phyloP scores from a whole-genome alignment of 1,140 invertebrate genomes.

The Heliothis virescens region DNA sequence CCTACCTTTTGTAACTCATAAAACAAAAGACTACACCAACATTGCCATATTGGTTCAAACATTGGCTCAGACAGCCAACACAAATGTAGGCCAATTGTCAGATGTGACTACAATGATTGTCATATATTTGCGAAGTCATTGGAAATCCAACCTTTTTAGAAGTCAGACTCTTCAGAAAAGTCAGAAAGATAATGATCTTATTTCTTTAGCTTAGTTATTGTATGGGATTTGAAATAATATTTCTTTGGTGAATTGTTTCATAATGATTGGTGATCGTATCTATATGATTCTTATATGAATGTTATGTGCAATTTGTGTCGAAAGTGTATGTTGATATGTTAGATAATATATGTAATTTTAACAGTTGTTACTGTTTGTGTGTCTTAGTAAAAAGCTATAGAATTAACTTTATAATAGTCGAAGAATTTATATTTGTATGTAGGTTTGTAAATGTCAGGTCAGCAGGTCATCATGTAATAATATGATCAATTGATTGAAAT shows the following conservation, averaged over 20 bases:
- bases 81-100: slow-evolving; percentile 8
- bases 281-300: neutral
- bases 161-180: neutral
- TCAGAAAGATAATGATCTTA: neutral
- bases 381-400: too few relatives aligned
- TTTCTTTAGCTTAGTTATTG: neutral
- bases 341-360: too few relatives aligned
- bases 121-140: slow-evolving; percentile 13
- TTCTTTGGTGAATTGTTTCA: neutral
- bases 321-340: neutral
- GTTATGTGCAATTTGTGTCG: neutral
- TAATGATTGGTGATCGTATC: neutral
- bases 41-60: neutral
- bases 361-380: too few relatives aligned
- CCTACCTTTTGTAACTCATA: neutral
- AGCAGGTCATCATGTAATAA: too few relatives aligned
- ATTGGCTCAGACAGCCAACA: neutral
- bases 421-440: too few relatives aligned
- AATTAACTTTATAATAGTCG: too few relatives aligned
- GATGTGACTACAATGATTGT: neutral
- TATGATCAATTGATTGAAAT: neutral
- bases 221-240: neutral
- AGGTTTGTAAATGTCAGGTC: too few relatives aligned
- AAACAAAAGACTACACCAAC: neutral
- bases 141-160: neutral